Conservation (phyloP, 2,888 invertebrate species). For the Eurois occulta region DNA sequence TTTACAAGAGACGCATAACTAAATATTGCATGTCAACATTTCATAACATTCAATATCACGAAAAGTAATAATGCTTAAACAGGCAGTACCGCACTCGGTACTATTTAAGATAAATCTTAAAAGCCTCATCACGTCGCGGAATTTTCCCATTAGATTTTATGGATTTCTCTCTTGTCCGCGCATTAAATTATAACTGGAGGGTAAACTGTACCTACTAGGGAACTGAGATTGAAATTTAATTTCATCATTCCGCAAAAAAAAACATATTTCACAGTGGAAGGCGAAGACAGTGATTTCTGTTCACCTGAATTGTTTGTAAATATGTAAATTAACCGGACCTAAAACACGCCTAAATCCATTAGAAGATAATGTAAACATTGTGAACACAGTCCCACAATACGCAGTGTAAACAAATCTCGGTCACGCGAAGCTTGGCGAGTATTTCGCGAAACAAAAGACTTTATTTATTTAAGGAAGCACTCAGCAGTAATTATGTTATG, state of each 20-base stretch:
- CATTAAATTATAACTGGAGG: constrained; percentile 87
- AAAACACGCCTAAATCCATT: constrained; percentile 60
- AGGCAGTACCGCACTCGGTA: constrained; percentile 75
- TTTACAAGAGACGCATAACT: constrained; percentile 14
- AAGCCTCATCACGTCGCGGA: constrained; percentile 83
- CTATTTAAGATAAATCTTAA: constrained; percentile 85
- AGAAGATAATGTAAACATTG: constrained; percentile 51
- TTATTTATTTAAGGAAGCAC: constrained; percentile 83
- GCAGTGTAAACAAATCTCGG: constrained; percentile 69
- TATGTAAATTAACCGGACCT: constrained; percentile 59
- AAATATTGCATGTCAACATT: constrained; percentile 45
- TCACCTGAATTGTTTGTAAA: constrained; percentile 60
- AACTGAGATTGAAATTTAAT: constrained; percentile 84
- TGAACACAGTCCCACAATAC: constrained; percentile 57
- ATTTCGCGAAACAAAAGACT: constrained; percentile 79
- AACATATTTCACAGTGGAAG: constrained; percentile 65
- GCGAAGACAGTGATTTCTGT: constrained; percentile 60
- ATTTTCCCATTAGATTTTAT: constrained; percentile 88
- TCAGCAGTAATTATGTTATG: constrained; percentile 81
- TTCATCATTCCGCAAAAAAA: constrained; percentile 73
- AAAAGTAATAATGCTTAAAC: constrained; percentile 69
- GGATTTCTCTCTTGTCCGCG: constrained; percentile 86
- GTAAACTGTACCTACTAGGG: constrained; percentile 78
- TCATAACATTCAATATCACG: constrained; percentile 60
- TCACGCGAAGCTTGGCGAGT: constrained; percentile 67